Conservation (phyloP, 1,140 invertebrate species). For the Oryzaephilus surinamensis region DNA sequence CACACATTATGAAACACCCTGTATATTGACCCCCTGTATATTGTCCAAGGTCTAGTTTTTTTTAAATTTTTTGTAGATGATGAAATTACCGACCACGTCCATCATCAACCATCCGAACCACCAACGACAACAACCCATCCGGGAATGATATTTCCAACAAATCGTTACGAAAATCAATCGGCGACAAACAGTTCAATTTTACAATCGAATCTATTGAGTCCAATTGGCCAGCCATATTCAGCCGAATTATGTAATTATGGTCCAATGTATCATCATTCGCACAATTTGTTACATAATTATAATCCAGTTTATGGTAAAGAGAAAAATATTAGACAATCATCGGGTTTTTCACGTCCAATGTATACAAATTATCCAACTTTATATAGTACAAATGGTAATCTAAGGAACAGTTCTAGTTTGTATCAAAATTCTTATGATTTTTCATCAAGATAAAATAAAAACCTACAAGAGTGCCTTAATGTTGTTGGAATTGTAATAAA, state of each 20-base stretch:
- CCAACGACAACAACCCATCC: conserved; percentile 16
- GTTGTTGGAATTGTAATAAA: too few species aligned
- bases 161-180: conserved; percentile 23
- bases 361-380: conserved; percentile 30
- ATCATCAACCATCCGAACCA: conserved; percentile 1
- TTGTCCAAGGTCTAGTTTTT: too few species aligned
- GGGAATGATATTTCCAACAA: conserved; percentile 12
- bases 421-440: too few species aligned
- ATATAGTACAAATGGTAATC: conserved; percentile 27
- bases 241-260: conserved; percentile 33
- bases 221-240: conserved; percentile 31
- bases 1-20: too few species aligned
- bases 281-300: conserved; percentile 34
- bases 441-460: too few species aligned
- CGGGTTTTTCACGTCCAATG: conserved; percentile 17
- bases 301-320: conserved; percentile 32
- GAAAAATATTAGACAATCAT: conserved; percentile 19
- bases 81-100: too few species aligned
- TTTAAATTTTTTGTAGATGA: too few species aligned
- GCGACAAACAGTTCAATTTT: conserved; percentile 16
- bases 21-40: too few species aligned
- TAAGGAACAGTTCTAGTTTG: too few species aligned
- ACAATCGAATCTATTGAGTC: conserved; percentile 24
- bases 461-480: too few species aligned
- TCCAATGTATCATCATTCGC: conserved; percentile 34